phyloP scores from a whole-genome alignment of 2,888 invertebrate species.

The Xylota segnis region DNA sequence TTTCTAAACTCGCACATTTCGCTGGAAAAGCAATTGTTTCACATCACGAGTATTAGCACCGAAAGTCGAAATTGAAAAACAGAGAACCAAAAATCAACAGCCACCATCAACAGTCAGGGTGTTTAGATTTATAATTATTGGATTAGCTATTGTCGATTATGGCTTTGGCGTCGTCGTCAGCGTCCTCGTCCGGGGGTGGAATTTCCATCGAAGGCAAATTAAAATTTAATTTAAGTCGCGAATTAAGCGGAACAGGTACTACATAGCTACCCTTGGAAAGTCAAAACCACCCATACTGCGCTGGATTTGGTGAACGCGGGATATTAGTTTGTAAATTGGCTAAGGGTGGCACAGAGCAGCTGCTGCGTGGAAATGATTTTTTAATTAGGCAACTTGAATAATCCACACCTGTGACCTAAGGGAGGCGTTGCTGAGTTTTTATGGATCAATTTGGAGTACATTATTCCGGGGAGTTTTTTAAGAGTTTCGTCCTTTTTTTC shows the following conservation, averaged over 20 bases:
- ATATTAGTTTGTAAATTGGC: conserved; percentile 68
- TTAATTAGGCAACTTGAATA: conserved; percentile 76
- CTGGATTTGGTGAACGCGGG: conserved; percentile 11
- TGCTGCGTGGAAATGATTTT: conserved; percentile 71
- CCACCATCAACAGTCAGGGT: conserved; percentile 34
- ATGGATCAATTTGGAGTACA: conserved; percentile 71
- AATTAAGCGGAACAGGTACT: conserved; percentile 41
- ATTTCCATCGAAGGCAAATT: conserved; percentile 62
- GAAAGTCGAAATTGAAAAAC: conserved; percentile 65
- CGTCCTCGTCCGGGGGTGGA: conserved; percentile 15
- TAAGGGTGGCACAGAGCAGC: conserved; percentile 50
- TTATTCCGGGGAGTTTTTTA: conserved; percentile 65
- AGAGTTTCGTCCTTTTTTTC: conserved; percentile 7
- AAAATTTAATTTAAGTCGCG: conserved; percentile 68
- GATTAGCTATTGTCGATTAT: conserved; percentile 73
- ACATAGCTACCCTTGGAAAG: conserved; percentile 23
- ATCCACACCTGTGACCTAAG: conserved; percentile 71
- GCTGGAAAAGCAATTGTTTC: conserved; percentile 33
- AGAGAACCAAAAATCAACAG: conserved; percentile 29
- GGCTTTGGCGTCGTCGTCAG: conserved; percentile 6
- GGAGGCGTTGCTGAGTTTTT: conserved; percentile 54
- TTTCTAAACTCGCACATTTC: conserved; percentile 1
- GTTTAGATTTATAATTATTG: conserved; percentile 74
- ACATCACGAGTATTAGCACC: conserved; percentile 34
- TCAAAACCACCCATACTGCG: conserved; percentile 7